Percentiles rank a stretch among this genome's conserved stretches.
Conservation (phyloP, 2,888 invertebrate genomes). For the Himalopsyche kuldschensis region DNA sequence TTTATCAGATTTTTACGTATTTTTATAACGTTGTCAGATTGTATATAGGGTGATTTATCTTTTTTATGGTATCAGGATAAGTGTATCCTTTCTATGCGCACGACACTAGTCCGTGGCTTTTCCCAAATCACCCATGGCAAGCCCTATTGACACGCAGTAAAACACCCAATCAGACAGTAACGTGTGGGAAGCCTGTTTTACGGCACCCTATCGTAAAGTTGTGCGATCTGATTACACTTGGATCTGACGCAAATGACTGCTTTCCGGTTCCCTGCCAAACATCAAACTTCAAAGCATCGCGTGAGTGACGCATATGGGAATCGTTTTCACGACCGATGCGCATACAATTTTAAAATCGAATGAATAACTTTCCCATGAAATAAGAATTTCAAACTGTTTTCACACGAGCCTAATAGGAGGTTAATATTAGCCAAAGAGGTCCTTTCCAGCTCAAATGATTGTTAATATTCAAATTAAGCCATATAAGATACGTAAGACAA, state of each 20-base stretch:
- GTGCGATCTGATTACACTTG: neutral
- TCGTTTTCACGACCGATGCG: neutral
- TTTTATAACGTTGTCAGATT: too few species aligned
- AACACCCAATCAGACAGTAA: constrained; percentile 9
- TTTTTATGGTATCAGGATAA: neutral
- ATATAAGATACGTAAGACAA: too few species aligned
- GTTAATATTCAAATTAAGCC: neutral
- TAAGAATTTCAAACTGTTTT: neutral
- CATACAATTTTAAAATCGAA: neutral
- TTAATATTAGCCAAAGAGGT: too few species aligned
- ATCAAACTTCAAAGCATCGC: neutral
- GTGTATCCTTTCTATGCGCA: neutral
- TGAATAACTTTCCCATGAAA: neutral
- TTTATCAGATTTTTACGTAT: too few species aligned
- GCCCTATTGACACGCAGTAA: constrained; percentile 16
- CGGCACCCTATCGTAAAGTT: neutral
- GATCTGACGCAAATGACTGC: neutral
- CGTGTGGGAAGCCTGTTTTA: neutral
- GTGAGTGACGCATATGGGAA: neutral
- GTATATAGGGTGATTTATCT: neutral
- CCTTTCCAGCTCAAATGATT: neutral
- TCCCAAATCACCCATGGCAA: constrained; percentile 3
- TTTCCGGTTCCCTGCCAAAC: neutral
- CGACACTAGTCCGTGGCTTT: neutral
- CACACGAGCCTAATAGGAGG: neutral